Evolutionary conservation across 2,797 vertebrate species (phyloP), one percentile per base, ranked within the genome.

Genomic region (Uromys caudimaculatus): DNA sequence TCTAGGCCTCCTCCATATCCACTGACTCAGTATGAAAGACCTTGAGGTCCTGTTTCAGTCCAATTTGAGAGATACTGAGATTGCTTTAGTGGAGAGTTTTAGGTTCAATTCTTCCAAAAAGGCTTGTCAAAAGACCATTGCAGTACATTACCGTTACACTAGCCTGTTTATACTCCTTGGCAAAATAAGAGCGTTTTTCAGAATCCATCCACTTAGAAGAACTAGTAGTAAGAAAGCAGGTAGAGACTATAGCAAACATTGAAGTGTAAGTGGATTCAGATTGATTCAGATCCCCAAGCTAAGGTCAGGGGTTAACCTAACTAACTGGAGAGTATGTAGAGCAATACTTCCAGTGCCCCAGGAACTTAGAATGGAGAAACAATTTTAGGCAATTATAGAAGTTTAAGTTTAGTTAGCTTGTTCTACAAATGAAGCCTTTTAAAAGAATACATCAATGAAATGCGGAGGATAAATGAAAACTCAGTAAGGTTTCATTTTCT

Each of bases 301-400:
- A 13, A 52, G 32, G 14, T 54, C 54, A 89, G 35, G 56, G 81
- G n/a, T 23, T 35, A 89, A 38, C 3, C 3, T 77, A 87, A 44
- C 32, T 95, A 29, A 62, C 0, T 47, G 16, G 16, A 84, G 17
- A 79, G 58, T 73, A 71, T 52, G 27, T 58, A 78, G n/a, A 93
- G 12, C 2, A 56, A 38, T 95, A 71, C 3, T 47, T 86, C 11
- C 60, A 52, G 41, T 87, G 21, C 0, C 52, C 47, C 14, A 29
- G 24, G 60, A 87, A 9, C 4, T 91, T 69, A 38, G 93, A 7
- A 87, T 52, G 41, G n/a, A 87, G 7, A 87, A 60, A 1, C 71
- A 71, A 87, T n/a, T 12, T 81, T 91, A 32, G n/a, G 90, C 90
- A 97, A 71, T 95, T 50, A 96, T 52, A 73, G 92, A 89, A 90